Base-by-base conservation (phyloP, 1,140 invertebrate species). In the Neodiprion lecontei region DNA sequence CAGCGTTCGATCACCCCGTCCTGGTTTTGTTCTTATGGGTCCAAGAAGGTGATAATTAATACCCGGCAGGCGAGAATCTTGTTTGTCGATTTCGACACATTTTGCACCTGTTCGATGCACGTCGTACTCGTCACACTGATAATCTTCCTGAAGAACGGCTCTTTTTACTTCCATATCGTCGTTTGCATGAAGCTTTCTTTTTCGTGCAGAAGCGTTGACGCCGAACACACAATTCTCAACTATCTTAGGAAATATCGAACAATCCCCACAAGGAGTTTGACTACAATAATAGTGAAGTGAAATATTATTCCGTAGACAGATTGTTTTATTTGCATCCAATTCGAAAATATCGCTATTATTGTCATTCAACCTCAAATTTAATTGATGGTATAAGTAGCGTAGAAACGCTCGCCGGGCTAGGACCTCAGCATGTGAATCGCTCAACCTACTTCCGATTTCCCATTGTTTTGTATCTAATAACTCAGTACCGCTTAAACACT, bases 401-500 rank as follows among this genome's bases (percentile, higher is more conserved):
- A 97, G 78, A 83, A 98, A 96, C 0, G 92, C 93, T 81, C 97
- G 90, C 79, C 96, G 89, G 9, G 95, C 93, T 28, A 98, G 87
- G 49, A 98, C 90, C 90, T 99, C 97, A 10, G 97, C 96, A 90
- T 99, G 97, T 67, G 94, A 96, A 86, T 99, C 97, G 85, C 94
- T 95, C 14, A 99, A 76, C 73, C 95, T 90, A 81, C 91, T 91
- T 14, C 96, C 96, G 67, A 84, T 84, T 17, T 88, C 77, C 74
- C 91, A 92, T 49, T 83, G 76, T 87, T 95, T 89, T 81, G 92
- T 92, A 49, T 89, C 91, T 68, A 75, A 70, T 72, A 88, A 77
- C 79, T 89, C 86, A 17, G 72, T 69, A 74, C 90, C 88, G 17
- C 96, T 95, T 76, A 98, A 91, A 88, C 97, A 98, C 89, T 98